Percentiles rank a stretch among this genome's conserved stretches.
Evolutionary conservation across 2,888 invertebrate species (phyloP).

Genomic region (Catocala fraxini): DNA sequence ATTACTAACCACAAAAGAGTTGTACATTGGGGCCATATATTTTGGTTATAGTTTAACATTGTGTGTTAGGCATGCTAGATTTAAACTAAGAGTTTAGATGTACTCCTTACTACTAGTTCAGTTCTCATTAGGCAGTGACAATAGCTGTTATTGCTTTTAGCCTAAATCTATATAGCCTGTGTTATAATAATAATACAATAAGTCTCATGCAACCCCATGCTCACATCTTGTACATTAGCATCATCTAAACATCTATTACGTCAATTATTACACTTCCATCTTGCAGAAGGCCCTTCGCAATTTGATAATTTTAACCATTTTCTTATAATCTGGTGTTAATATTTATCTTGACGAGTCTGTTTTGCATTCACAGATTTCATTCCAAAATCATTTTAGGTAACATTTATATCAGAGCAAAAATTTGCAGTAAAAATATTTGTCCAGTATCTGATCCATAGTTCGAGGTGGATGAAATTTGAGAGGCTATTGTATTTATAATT

Average conservation of each 20-base stretch:
- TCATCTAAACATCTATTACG: too few species aligned
- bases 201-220: not conserved
- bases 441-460: not conserved
- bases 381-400: too few species aligned
- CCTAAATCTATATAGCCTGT: slow-evolving; percentile 1
- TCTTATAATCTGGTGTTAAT: too few species aligned
- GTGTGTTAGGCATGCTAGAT: slow-evolving; percentile 16
- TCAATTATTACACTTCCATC: too few species aligned
- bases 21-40: slow-evolving; percentile 11
- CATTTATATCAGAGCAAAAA: too few species aligned
- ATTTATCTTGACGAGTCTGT: too few species aligned
- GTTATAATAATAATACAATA: not conserved
- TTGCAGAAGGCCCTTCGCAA: too few species aligned
- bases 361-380: too few species aligned
- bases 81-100: slow-evolving; percentile 2
- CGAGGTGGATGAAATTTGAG: not conserved
- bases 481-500: slow-evolving; percentile 10
- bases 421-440: too few species aligned
- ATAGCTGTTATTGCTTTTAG: not conserved
- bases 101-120: not conserved
- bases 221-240: not conserved
- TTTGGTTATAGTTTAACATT: slow-evolving; percentile 21
- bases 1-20: slow-evolving; percentile 24
- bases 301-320: too few species aligned
- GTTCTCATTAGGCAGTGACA: not conserved